These are phyloP conservation scores for Petrocephalus zakoni DNA, from an alignment of 2,113 vertebrate genomes.

Conservation along the genomic window DNA sequence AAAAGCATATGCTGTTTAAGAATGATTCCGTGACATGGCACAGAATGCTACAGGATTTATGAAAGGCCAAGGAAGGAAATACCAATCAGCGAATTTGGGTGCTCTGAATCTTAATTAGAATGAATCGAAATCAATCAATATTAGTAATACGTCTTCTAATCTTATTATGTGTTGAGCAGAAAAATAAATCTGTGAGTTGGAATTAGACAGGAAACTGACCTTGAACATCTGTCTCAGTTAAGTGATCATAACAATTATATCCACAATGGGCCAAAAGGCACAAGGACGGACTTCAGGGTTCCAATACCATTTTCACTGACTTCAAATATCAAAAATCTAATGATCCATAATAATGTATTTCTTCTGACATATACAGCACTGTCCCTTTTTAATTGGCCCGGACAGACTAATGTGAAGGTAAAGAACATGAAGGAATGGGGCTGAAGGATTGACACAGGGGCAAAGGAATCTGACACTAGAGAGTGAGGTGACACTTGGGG, in stretches of 20 bases:
- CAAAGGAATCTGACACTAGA: slow-evolving; percentile 17
- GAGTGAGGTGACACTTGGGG: slow-evolving; percentile 42
- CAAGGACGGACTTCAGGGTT: neutral
- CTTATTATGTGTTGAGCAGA: neutral
- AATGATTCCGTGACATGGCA: neutral
- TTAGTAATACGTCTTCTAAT: neutral
- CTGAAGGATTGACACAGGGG: slow-evolving; percentile 30
- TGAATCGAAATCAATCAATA: neutral
- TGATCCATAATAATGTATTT: slow-evolving; percentile 48
- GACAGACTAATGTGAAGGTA: slow-evolving; percentile 40
- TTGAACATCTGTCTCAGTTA: neutral
- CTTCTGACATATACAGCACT: slow-evolving; percentile 39
- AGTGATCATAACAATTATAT: neutral
- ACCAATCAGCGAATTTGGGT: neutral
- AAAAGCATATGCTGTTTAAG: neutral
- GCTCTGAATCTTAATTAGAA: neutral
- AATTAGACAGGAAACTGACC: neutral
- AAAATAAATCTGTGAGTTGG: neutral
- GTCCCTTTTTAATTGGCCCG: slow-evolving; percentile 56
- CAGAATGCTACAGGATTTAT: neutral
- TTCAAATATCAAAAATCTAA: slow-evolving; percentile 42
- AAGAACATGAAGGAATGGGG: slow-evolving; percentile 27
- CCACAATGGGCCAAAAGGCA: neutral
- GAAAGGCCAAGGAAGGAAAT: neutral
- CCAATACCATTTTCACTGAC: slow-evolving; percentile 22